These are phyloP conservation scores for Hystrix brachyura DNA, from an alignment of 2,113 vertebrate species.

Conservation along the genomic window DNA sequence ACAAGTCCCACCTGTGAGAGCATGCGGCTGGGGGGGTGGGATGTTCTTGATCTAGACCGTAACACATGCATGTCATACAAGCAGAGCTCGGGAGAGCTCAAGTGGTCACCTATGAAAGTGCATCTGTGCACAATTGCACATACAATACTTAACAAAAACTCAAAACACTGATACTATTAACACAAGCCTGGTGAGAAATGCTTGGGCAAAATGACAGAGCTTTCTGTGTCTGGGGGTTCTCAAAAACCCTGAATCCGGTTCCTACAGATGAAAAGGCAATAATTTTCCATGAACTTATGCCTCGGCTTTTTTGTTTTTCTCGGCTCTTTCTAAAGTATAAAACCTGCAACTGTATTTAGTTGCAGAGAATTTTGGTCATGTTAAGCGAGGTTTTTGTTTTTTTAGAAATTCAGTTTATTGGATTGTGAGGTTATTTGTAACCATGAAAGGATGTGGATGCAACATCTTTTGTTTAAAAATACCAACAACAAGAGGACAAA, in stretches of 20 bases:
- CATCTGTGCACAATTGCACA: too few relatives aligned
- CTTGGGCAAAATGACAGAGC: neutral
- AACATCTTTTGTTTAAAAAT: neutral
- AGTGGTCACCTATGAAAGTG: neutral
- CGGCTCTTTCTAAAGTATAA: neutral
- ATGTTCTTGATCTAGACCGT: neutral
- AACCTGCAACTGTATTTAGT: neutral
- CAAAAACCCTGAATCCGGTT: too few relatives aligned
- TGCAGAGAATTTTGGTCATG: neutral
- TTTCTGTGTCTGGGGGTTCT: neutral
- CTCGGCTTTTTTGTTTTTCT: neutral
- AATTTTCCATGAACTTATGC: neutral
- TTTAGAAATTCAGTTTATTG: conserved; percentile 5
- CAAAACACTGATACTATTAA: too few relatives aligned
- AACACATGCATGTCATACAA: neutral
- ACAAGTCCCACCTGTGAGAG: neutral
- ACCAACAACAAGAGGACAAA: conserved; percentile 20
- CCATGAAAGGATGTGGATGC: neutral
- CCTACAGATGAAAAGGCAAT: neutral
- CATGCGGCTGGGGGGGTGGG: neutral
- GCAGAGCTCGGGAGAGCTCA: neutral
- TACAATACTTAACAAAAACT: neutral
- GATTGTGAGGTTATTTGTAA: neutral
- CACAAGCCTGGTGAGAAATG: neutral
- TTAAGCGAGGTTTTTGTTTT: neutral